phyloP scores from a whole-genome alignment of 2,113 vertebrate genomes.

The Chunga burmeisteri region DNA sequence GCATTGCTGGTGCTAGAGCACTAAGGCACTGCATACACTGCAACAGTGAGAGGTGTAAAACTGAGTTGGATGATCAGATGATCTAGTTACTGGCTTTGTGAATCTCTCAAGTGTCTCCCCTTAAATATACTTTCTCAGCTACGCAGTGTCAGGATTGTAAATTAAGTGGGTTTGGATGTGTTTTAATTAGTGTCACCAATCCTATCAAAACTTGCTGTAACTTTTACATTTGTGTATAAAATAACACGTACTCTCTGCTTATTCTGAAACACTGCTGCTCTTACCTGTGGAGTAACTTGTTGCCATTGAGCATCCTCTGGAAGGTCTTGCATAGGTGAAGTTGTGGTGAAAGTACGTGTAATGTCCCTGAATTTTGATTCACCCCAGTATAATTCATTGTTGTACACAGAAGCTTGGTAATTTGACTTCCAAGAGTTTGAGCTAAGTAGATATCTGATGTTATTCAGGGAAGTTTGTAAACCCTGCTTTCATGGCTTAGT shows the following conservation, averaged over 20 bases:
- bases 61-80: neutral
- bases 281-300: neutral
- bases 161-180: neutral
- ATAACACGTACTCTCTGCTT: no score
- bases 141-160: neutral
- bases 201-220: neutral
- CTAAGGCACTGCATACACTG: neutral
- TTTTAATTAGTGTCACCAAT: neutral
- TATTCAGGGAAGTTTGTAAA: neutral
- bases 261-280: neutral
- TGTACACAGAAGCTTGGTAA: neutral
- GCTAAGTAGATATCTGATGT: neutral
- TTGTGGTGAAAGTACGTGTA: neutral
- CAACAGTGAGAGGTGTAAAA: neutral
- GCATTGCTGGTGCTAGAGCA: neutral
- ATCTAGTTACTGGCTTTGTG: neutral
- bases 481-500: neutral
- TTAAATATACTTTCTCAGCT: neutral
- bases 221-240: neutral
- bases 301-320: neutral
- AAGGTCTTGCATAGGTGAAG: neutral
- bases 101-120: neutral
- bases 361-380: neutral
- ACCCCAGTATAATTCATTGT: neutral
- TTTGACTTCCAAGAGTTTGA: neutral